These are phyloP conservation scores for Tokudaia tokunoshimensis DNA, from an alignment of 2,797 vertebrate genomes.

Conservation along the genomic window DNA sequence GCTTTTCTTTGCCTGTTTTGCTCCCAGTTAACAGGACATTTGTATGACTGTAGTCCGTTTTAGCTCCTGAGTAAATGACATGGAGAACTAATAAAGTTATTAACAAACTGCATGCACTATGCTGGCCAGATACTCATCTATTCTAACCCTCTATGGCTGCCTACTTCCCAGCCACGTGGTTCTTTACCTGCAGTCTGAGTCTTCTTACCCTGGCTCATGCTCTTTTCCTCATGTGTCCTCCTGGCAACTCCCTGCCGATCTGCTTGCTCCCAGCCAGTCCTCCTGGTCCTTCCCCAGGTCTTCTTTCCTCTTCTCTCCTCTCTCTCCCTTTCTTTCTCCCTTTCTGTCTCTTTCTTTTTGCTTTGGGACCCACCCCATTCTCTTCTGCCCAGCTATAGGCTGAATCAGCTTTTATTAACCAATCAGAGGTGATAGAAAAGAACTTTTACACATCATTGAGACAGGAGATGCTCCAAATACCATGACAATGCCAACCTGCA, in stretches of 20 bases:
- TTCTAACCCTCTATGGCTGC: background rate
- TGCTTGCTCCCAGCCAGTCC: background rate
- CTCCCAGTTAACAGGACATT: background rate
- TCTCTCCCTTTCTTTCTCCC: background rate
- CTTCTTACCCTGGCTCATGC: background rate
- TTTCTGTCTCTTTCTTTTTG: background rate
- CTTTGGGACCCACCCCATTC: background rate
- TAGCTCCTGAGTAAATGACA: background rate
- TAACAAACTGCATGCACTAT: background rate
- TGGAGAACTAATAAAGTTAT: background rate
- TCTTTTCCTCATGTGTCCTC: background rate
- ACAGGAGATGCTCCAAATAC: background rate
- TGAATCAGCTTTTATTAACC: background rate
- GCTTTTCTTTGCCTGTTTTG: background rate
- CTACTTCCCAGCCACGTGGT: background rate
- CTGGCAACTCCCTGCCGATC: background rate
- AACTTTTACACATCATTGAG: background rate
- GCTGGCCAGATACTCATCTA: background rate
- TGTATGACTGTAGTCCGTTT: background rate
- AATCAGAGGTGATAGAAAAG: background rate
- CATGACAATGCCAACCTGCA: background rate
- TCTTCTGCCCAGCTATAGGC: background rate
- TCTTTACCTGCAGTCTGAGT: background rate
- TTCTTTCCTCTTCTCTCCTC: background rate
- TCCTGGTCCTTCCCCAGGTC: background rate